Conservation (phyloP, 2,113 vertebrate species). For the Odobenus rosmarus region DNA sequence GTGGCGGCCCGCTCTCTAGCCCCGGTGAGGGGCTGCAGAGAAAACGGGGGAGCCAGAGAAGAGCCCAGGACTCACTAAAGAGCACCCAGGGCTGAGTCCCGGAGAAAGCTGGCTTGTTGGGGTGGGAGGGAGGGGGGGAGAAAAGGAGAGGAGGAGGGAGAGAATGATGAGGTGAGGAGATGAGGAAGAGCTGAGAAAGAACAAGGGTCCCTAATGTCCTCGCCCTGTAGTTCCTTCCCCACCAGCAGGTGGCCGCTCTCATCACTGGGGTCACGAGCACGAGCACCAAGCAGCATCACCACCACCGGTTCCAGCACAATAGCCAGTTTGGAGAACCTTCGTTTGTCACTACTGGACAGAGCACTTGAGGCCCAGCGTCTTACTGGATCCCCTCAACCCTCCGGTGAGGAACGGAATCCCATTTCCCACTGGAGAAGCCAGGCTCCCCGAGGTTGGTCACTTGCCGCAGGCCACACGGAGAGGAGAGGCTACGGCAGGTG, state of each 20-base stretch:
- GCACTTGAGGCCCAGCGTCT: neutral
- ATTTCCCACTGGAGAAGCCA: neutral
- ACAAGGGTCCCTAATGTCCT: neutral
- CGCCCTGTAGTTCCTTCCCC: neutral
- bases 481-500: neutral
- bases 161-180: neutral
- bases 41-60: neutral
- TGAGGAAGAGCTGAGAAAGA: neutral
- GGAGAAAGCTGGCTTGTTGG: neutral
- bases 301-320: neutral
- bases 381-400: neutral
- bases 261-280: neutral
- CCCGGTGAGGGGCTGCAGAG: neutral
- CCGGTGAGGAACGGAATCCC: neutral
- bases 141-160: neutral
- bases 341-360: rapidly evolving
- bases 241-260: neutral
- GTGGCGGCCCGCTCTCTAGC: neutral
- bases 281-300: neutral
- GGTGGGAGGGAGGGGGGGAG: neutral
- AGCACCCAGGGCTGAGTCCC: neutral
- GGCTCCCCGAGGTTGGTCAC: neutral
- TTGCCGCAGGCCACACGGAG: neutral
- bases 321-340: neutral
- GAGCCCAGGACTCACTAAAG: neutral